These are phyloP conservation scores for Epirrita christyi DNA, from an alignment of 2,888 invertebrate genomes.

Conservation along the genomic window DNA sequence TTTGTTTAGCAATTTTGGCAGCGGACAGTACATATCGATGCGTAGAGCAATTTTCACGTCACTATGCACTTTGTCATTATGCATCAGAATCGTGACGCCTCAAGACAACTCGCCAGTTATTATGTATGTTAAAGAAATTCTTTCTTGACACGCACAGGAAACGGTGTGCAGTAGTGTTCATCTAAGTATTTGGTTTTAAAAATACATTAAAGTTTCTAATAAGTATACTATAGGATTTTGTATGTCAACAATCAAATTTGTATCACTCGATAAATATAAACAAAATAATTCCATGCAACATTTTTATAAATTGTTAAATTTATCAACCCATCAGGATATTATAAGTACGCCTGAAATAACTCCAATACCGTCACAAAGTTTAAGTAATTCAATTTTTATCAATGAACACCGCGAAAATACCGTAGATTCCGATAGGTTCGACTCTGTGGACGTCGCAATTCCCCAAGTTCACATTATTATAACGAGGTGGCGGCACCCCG, in stretches of 20 bases:
- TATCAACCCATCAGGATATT: no score
- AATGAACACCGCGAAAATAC: slow-evolving; percentile 43
- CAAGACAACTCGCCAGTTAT: slow-evolving; percentile 82
- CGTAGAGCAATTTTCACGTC: slow-evolving; percentile 82
- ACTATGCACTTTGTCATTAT: slow-evolving; percentile 83
- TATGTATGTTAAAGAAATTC: slow-evolving; percentile 84
- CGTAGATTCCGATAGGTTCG: slow-evolving; percentile 55
- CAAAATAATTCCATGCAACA: no score
- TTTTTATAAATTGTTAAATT: no score
- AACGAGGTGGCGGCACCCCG: slow-evolving; percentile 79
- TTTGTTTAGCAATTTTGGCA: slow-evolving; percentile 5
- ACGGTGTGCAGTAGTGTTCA: slow-evolving; percentile 52
- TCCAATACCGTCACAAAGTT: slow-evolving; percentile 15
- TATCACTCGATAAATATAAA: no score
- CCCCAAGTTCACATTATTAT: slow-evolving; percentile 84
- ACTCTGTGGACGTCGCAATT: slow-evolving; percentile 77
- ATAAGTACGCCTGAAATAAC: no score
- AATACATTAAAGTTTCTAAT: background rate
- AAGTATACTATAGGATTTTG: background rate
- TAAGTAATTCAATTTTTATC: slow-evolving; percentile 39
- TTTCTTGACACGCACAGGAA: slow-evolving; percentile 67
- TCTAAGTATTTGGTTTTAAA: slow-evolving; percentile 13
- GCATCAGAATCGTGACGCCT: slow-evolving; percentile 83
- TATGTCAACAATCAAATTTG: background rate
- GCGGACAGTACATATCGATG: slow-evolving; percentile 36